Base-by-base conservation (phyloP, 2,888 invertebrate species). In the Drosophila rubida region DNA sequence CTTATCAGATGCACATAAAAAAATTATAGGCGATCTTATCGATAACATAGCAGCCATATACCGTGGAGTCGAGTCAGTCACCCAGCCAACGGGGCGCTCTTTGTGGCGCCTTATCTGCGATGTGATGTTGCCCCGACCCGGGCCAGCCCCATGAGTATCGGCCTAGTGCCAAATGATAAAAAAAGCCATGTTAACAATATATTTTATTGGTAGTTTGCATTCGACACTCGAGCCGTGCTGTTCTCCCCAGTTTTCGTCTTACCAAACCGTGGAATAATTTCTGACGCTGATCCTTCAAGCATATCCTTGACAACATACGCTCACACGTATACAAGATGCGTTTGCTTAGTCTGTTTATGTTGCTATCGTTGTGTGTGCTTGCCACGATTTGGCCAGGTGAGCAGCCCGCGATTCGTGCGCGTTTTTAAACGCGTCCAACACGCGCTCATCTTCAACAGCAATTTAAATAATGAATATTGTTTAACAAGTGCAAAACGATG, bases 151-250 rank as follows among this genome's bases (percentile, higher is more conserved):
- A 46, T 41, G 54, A 55, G 59, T 65, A 51, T 65, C 65, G 48
- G 57, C 35, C 35, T 37, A 37, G 13, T 37, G 62, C 61, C 53
- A 57, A 67, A 62, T 78, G 85, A 75, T 81, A 89, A 90, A 72
- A 77, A 63, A 61, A 79, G 73, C 69, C 78, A 78, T 78, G 87
- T 87, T 90, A 84, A 88, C 81, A 84, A 60, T 83, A 74, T 80
- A 82, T 82, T 78, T 83, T 86, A 89, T 83, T 89, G 86, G 71
- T 90, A 90, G 90, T 90, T 80, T 55, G 71, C 68, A 64, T 86
- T 86, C 61, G 71, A 78, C 67, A 65, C 75, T 82, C 78, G 78
- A 75, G 48, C 65, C 41, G 77, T 61, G 68, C 80, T 76, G 70
- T 87, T 75, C 69, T 54, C 44, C 25, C 30, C 6, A 13, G 13